Evolutionary conservation across 2,888 invertebrate species (phyloP).

Genomic region (Carcina quercana): DNA sequence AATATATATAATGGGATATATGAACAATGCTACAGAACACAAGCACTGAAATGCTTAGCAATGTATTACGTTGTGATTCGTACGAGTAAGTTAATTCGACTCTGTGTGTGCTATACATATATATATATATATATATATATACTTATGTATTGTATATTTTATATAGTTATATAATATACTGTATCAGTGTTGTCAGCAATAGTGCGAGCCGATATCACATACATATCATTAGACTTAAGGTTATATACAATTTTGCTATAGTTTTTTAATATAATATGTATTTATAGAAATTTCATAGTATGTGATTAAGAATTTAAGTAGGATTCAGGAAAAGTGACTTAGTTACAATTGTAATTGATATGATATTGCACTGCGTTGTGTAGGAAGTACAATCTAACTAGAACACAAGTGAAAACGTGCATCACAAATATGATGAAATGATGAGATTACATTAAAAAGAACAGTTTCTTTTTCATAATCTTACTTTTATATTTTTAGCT

Average conservation of each 20-base stretch:
- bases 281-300: constrained; percentile 12
- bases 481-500: too few species aligned
- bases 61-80: constrained; percentile 26
- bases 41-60: constrained; percentile 12
- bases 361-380: too few species aligned
- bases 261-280: constrained; percentile 25
- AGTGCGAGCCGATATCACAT: constrained; percentile 57
- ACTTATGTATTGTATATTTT: constrained; percentile 19
- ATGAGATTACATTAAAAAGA: too few species aligned
- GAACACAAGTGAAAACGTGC: too few species aligned
- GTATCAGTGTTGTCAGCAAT: constrained; percentile 38
- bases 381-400: too few species aligned
- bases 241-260: constrained; percentile 37
- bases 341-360: too few species aligned
- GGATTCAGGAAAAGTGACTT: background rate
- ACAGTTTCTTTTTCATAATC: too few species aligned
- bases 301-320: background rate
- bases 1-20: too few species aligned
- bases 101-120: constrained; percentile 30
- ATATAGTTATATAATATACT: constrained; percentile 17
- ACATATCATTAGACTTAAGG: constrained; percentile 66
- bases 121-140: too few species aligned
- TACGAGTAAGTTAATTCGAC: constrained; percentile 22
- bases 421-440: too few species aligned
- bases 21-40: too few species aligned